Evolutionary conservation across 2,888 invertebrate species (phyloP).

Genomic region (Oscheius sp.): DNA sequence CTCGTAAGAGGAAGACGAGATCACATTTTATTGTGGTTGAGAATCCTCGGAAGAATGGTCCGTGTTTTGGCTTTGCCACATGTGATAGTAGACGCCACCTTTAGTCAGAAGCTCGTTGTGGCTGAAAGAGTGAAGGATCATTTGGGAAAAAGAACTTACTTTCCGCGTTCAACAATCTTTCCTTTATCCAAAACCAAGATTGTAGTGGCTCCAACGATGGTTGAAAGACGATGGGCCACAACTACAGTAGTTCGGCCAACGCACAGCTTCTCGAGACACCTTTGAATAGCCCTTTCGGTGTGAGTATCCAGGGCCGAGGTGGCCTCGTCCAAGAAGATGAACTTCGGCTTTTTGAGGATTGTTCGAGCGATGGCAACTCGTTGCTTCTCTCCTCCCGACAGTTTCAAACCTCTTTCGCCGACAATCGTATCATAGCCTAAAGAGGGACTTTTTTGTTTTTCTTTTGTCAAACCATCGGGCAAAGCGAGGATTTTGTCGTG

Average conservation of each 20-base stretch:
- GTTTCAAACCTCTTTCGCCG: slow-evolving; percentile 90
- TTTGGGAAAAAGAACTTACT: slow-evolving; percentile 73
- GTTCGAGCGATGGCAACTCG: slow-evolving; percentile 95
- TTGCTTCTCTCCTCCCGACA: slow-evolving; percentile 97
- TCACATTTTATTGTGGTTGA: slow-evolving; percentile 31
- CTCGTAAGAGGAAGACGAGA: no score
- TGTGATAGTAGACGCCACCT: slow-evolving; percentile 14
- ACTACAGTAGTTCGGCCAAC: slow-evolving; percentile 86
- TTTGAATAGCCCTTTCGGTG: slow-evolving; percentile 88
- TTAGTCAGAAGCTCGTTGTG: slow-evolving; percentile 7
- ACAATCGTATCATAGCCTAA: slow-evolving; percentile 75
- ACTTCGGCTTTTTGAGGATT: slow-evolving; percentile 86
- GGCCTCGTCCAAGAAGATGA: slow-evolving; percentile 88
- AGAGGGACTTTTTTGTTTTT: no score
- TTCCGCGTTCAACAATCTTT: slow-evolving; percentile 88
- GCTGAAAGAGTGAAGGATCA: neutral
- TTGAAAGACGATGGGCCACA: slow-evolving; percentile 90
- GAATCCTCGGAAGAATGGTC: neutral
- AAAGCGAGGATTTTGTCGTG: slow-evolving; percentile 90
- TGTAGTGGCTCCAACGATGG: slow-evolving; percentile 90
- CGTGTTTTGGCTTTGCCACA: slow-evolving; percentile 31
- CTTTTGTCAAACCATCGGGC: slow-evolving; percentile 77
- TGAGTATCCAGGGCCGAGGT: slow-evolving; percentile 90
- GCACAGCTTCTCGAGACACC: slow-evolving; percentile 76
- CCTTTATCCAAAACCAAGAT: slow-evolving; percentile 92